These are phyloP conservation scores for Emmelina monodactyla DNA, from an alignment of 2,888 invertebrate species.

Conservation along the genomic window DNA sequence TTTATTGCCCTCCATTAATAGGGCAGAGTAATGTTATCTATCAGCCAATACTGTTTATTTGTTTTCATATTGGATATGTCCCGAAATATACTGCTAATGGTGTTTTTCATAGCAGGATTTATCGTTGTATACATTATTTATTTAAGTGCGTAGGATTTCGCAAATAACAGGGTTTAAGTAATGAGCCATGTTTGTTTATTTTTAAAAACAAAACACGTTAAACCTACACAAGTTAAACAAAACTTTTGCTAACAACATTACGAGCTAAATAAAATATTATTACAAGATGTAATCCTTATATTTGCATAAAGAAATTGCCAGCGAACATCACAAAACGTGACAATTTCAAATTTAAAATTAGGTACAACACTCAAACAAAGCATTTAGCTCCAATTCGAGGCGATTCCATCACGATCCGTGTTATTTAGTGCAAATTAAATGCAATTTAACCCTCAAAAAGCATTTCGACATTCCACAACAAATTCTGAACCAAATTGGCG, in stretches of 20 bases:
- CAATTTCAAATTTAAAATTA: constrained; percentile 1
- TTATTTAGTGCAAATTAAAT: constrained; percentile 63
- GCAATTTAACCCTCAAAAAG: constrained; percentile 60
- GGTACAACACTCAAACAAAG: constrained; percentile 14
- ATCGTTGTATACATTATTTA: too few species aligned
- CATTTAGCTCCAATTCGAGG: constrained; percentile 16
- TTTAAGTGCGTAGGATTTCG: too few species aligned
- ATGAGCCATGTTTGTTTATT: too few species aligned
- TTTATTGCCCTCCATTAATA: constrained; percentile 32
- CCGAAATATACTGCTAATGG: constrained; percentile 7
- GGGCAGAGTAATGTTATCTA: constrained; percentile 20
- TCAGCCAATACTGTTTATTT: constrained; percentile 25
- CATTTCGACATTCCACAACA: constrained; percentile 60
- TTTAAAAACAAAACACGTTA: too few species aligned
- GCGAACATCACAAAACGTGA: not conserved
- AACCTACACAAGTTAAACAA: too few species aligned
- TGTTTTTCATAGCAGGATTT: too few species aligned
- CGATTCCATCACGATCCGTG: constrained; percentile 38
- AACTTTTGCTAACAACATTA: too few species aligned
- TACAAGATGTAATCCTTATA: too few species aligned
- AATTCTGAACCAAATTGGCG: constrained; percentile 60
- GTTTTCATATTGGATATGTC: constrained; percentile 15
- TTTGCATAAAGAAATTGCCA: constrained; percentile 1
- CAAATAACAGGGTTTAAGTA: too few species aligned
- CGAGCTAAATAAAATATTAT: too few species aligned